These are phyloP conservation scores for human (Homo sapiens) DNA, from an alignment of 2,113 vertebrate species.

Conservation along the genomic window GRCh38 chr1:58758001-58758500, in stretches of 20 bases:
- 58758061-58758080: background rate
- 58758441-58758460: background rate
- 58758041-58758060: background rate
- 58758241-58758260: background rate
- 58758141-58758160: background rate
- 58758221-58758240: background rate
- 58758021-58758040: background rate
- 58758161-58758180: background rate
- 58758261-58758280: slow-evolving; percentile 43
- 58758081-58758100: background rate
- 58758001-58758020: background rate
- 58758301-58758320: slow-evolving; percentile 28
- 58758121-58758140: slow-evolving; percentile 11
- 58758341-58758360: background rate
- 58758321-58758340: background rate
- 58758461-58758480: background rate
- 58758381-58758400: slow-evolving; percentile 22
- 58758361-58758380: background rate
- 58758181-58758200: background rate
- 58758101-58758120: background rate
- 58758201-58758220: background rate
- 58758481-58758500: background rate
- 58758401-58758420: slow-evolving; percentile 12
- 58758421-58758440: background rate
- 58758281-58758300: background rate